A percentile compares a stretch with the other conserved stretches of the same genome.
phyloP scores from a whole-genome alignment of 2,888 invertebrate genomes.

The Oconnorella tubifera region DNA sequence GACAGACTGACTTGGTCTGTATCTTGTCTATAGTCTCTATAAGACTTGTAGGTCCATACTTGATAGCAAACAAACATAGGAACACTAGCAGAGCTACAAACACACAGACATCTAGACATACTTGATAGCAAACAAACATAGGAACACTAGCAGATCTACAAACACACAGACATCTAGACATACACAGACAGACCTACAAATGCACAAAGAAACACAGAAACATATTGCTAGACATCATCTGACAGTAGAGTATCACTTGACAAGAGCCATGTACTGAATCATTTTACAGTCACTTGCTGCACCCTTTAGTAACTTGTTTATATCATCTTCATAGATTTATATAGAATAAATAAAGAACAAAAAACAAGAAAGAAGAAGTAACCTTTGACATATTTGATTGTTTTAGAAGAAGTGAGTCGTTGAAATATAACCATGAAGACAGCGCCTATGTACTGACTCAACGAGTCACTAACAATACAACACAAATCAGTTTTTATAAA shows the following conservation, averaged over 20 bases:
- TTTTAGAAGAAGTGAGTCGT: constrained; percentile 85
- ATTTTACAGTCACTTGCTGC: too few species aligned
- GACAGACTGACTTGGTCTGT: constrained; percentile 65
- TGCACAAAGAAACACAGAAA: too few species aligned
- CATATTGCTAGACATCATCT: too few species aligned
- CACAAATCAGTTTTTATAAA: too few species aligned
- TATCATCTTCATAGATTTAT: too few species aligned
- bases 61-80: constrained; percentile 79
- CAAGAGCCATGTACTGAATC: too few species aligned
- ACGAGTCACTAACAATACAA: constrained; percentile 67
- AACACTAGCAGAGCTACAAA: constrained; percentile 90
- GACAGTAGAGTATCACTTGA: too few species aligned
- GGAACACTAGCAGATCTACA: constrained; percentile 88
- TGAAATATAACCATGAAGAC: constrained; percentile 89
- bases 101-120: too few species aligned
- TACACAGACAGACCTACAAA: constrained; percentile 87
- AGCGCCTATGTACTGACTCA: constrained; percentile 77
- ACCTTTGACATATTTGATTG: constrained; percentile 79
- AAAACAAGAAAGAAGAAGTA: too few species aligned
- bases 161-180: too few species aligned
- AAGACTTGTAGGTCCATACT: constrained; percentile 72
- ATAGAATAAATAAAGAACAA: too few species aligned
- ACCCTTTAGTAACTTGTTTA: too few species aligned
- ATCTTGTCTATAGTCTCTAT: constrained; percentile 78
- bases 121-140: constrained; percentile 79